Percentiles rank a stretch among this genome's conserved stretches.
phyloP scores from a whole-genome alignment of 1,140 invertebrate species.

The Eurosta solidaginis region DNA sequence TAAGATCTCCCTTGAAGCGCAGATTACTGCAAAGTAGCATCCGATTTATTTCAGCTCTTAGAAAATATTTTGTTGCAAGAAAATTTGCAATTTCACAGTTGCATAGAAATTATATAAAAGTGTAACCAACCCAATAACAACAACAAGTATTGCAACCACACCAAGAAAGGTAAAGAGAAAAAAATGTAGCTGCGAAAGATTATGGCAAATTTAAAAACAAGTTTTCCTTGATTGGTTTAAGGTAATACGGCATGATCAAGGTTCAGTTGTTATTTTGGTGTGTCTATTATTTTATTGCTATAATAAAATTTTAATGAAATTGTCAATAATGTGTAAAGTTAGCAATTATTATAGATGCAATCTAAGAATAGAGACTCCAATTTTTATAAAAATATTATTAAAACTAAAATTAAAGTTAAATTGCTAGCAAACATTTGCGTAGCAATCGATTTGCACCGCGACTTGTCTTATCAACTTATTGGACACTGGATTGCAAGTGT shows the following conservation, averaged over 20 bases:
- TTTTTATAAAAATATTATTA: too few relatives aligned
- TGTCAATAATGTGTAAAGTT: too few relatives aligned
- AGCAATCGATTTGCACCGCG: too few relatives aligned
- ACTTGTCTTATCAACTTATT: not conserved
- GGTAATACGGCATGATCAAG: not conserved
- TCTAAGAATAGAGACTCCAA: too few relatives aligned
- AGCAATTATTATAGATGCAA: too few relatives aligned
- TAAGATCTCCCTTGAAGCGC: too few relatives aligned
- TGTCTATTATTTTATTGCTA: too few relatives aligned
- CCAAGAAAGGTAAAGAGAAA: not conserved
- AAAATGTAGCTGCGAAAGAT: slow-evolving; percentile 9
- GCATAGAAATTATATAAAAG: slow-evolving; percentile 11
- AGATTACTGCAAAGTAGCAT: too few relatives aligned
- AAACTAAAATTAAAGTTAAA: too few relatives aligned
- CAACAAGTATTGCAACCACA: not conserved
- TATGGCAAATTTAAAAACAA: not conserved
- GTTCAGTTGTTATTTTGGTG: too few relatives aligned
- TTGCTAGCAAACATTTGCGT: not conserved
- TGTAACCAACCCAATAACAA: not conserved
- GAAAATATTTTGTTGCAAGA: slow-evolving; percentile 20
- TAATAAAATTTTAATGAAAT: too few relatives aligned
- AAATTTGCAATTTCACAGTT: not conserved
- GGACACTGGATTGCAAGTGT: not conserved
- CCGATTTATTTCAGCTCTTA: not conserved
- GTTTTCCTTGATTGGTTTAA: slow-evolving; percentile 1